Evolutionary conservation across 2,797 vertebrate species (phyloP).

Genomic region (Rhyacichthys aspro): DNA sequence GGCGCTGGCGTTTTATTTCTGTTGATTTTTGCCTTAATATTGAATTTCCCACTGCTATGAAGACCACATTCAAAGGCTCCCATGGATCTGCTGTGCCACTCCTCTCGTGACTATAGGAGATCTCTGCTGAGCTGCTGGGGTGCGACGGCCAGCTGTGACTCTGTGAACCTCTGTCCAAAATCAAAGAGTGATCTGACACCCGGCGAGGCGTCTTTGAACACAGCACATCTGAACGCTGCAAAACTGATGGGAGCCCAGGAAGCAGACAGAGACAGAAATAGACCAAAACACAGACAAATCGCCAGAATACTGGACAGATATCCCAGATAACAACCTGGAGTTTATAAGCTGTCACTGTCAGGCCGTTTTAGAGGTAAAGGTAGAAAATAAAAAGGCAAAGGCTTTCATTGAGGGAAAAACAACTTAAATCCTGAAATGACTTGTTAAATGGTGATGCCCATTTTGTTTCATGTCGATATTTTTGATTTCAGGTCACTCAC

Average conservation of each 20-base stretch:
- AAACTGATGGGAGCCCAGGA: slow-evolving; percentile 37
- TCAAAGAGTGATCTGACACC: slow-evolving; percentile 53
- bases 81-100: background rate
- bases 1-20: background rate
- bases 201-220: slow-evolving; percentile 34
- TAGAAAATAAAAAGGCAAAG: no score
- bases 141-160: slow-evolving; percentile 38
- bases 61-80: slow-evolving; percentile 36
- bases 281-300: slow-evolving; percentile 52
- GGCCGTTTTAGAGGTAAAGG: slow-evolving; percentile 28
- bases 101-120: slow-evolving; percentile 11
- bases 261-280: slow-evolving; percentile 25
- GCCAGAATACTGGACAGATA: slow-evolving; percentile 42
- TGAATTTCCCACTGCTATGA: slow-evolving; percentile 9
- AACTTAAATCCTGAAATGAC: no score
- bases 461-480: no score
- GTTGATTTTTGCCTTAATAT: slow-evolving; percentile 7
- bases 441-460: no score
- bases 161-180: slow-evolving; percentile 48
- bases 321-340: slow-evolving; percentile 50
- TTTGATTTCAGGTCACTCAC: no score
- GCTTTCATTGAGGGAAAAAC: no score
- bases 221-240: slow-evolving; percentile 35
- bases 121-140: slow-evolving; percentile 22
- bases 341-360: slow-evolving; percentile 40